Evolutionary conservation across 2,113 vertebrate genomes (phyloP).

Genomic region (Bombycilla garrulus): DNA sequence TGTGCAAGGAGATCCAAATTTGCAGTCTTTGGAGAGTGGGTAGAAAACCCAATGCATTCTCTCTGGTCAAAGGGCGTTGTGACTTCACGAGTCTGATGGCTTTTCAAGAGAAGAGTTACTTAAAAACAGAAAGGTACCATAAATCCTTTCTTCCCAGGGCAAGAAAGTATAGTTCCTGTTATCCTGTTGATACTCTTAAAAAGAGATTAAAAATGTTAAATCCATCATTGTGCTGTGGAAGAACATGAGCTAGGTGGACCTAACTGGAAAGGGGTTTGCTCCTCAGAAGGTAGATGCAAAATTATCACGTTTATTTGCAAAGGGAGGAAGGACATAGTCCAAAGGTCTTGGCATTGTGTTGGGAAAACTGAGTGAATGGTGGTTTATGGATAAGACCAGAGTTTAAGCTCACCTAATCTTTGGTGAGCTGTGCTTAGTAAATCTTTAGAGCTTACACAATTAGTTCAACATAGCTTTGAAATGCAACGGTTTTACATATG

Average conservation of each 20-base stretch:
- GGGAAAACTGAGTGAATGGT: background rate
- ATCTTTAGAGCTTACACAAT: background rate
- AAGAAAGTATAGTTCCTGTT: background rate
- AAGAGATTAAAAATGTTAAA: background rate
- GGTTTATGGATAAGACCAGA: background rate
- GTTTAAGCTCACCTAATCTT: background rate
- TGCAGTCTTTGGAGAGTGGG: background rate
- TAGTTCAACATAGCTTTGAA: background rate
- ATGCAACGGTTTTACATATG: background rate
- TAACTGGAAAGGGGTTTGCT: background rate
- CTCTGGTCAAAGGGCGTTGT: background rate
- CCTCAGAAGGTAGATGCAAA: background rate
- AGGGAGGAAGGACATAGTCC: background rate
- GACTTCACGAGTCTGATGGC: background rate
- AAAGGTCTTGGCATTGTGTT: background rate
- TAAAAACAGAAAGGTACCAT: background rate
- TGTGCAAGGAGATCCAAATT: background rate
- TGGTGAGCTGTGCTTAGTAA: background rate
- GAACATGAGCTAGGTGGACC: background rate
- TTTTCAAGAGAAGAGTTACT: background rate
- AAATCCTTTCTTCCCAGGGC: background rate
- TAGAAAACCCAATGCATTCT: background rate
- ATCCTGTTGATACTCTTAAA: background rate
- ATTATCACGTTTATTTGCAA: background rate
- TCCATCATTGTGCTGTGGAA: background rate